phyloP scores from a whole-genome alignment of 1,140 invertebrate genomes.

The Globodera ellingtonae region DNA sequence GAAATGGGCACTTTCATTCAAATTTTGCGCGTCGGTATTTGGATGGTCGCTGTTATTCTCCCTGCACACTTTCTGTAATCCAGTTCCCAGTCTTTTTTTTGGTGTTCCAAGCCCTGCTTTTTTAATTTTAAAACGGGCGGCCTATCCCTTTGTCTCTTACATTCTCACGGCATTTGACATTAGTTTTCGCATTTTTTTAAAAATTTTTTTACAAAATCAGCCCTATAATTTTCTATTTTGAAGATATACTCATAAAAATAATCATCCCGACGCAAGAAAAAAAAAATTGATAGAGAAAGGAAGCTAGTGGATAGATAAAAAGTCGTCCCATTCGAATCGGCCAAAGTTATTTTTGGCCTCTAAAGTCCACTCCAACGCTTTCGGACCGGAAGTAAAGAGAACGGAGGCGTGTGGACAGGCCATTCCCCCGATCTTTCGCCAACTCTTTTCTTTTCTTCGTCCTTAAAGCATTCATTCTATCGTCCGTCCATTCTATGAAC shows the following conservation, averaged over 20 bases:
- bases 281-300: too few relatives aligned
- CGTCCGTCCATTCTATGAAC: not conserved
- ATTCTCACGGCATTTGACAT: too few relatives aligned
- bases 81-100: too few relatives aligned
- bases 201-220: too few relatives aligned
- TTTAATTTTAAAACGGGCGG: too few relatives aligned
- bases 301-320: not conserved
- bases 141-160: too few relatives aligned
- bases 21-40: not conserved
- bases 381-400: slow-evolving; percentile 4
- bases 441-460: not conserved
- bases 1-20: not conserved
- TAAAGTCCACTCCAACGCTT: not conserved
- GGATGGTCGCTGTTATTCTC: not conserved
- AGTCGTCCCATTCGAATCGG: not conserved
- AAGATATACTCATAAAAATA: too few relatives aligned
- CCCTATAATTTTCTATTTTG: too few relatives aligned
- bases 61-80: too few relatives aligned
- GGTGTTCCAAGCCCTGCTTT: too few relatives aligned
- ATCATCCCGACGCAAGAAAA: too few relatives aligned
- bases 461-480: slow-evolving; percentile 3
- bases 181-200: too few relatives aligned
- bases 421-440: not conserved
- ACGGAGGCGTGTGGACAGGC: not conserved
- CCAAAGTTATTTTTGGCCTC: not conserved